phyloP scores from a whole-genome alignment of 2,888 invertebrate genomes.

The Parelbella ahira region DNA sequence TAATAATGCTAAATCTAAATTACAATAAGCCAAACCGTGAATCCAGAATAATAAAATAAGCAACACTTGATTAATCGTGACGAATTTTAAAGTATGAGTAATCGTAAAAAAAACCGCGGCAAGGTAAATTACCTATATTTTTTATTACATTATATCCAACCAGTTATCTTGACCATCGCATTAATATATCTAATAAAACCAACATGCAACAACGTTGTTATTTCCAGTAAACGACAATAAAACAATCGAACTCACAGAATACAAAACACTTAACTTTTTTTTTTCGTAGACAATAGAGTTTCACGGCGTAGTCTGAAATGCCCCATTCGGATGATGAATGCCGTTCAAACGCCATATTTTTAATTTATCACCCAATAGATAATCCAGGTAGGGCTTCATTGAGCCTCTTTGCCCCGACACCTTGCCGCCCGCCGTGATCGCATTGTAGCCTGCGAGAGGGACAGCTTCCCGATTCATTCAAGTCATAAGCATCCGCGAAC shows the following conservation, averaged over 20 bases:
- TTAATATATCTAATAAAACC: neutral
- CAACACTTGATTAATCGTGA: neutral
- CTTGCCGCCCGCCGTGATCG: constrained; percentile 63
- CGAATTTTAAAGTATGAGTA: neutral
- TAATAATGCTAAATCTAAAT: neutral
- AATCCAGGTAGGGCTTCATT: constrained; percentile 75
- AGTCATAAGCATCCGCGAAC: too few species aligned
- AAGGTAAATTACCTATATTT: too few species aligned
- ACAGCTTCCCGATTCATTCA: constrained; percentile 31
- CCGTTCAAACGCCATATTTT: constrained; percentile 70
- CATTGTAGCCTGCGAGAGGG: constrained; percentile 45
- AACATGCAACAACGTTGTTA: neutral
- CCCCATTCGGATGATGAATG: constrained; percentile 72
- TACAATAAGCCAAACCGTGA: neutral
- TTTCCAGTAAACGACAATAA: constrained; percentile 21
- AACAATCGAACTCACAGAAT: constrained; percentile 32
- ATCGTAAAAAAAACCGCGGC: too few species aligned
- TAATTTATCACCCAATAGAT: constrained; percentile 76
- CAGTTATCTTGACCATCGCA: too few species aligned
- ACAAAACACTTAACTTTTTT: constrained; percentile 34
- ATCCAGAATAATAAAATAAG: neutral
- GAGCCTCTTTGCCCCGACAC: constrained; percentile 47
- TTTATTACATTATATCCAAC: too few species aligned
- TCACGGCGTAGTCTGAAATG: constrained; percentile 41
- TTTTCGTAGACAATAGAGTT: constrained; percentile 36